Evolutionary conservation across 2,113 vertebrate species (phyloP), one percentile per base, ranked within the genome.

Genomic region (Chitala chitala): DNA sequence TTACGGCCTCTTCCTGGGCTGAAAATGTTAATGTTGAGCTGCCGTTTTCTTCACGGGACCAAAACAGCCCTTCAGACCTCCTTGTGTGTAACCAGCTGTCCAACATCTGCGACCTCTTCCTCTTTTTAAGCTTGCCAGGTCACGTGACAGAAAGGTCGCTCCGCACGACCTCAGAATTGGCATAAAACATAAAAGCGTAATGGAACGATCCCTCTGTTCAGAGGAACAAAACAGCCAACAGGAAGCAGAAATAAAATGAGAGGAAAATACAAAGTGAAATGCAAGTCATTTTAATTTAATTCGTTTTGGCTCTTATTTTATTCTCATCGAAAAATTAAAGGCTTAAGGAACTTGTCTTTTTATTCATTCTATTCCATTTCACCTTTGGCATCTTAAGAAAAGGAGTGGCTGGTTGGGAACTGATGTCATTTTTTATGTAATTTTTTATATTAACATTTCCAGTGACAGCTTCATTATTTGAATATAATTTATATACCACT

Each of bases 31-130:
- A 38, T 7, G 10, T 12, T 17, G 13, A 71, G 3, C 15, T 24
- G 36, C 20, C 5, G 40, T 13, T 15, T 12, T 31, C 40, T 46
- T 1, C 15, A 20, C 54, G 5, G 17, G n/a, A 4, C 22, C 55
- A 66, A 12, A 20, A 22, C 63, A 66, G 63, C 24, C 63, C 40
- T n/a, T n/a, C 38, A 42, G 63, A 22, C 38, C 63, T 38, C 38
- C 63, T n/a, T n/a, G 5, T 29, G 58, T 48, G 44, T 24, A 17
- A 50, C 61, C 68, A 72, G 59, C 66, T 68, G 51, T 59, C 74
- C 53, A 44, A 7, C 70, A 46, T 70, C 55, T 46, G 40, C 50
- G 46, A 36, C 6, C 20, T 1, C n/a, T 4, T 20, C 31, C 31
- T 5, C 64, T 44, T 65, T 44, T 65, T 38, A 12, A 20, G 44